A percentile compares a stretch with the other conserved stretches of the same genome.
Conservation (phyloP, 2,113 vertebrate species). For the Prolemur simus region DNA sequence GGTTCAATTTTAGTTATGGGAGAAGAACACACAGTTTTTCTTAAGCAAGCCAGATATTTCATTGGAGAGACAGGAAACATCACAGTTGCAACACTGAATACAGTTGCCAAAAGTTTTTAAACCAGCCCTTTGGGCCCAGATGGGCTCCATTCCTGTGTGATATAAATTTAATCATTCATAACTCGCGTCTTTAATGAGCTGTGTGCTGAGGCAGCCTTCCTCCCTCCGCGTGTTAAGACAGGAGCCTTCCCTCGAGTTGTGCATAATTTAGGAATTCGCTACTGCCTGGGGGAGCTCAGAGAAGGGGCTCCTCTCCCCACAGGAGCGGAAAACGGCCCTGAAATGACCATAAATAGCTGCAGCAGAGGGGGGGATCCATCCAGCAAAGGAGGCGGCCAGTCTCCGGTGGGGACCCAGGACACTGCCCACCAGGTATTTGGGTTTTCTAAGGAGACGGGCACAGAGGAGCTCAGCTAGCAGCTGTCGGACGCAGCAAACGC, state of each 20-base stretch:
- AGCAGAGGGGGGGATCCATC: background rate
- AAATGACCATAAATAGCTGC: rapidly evolving
- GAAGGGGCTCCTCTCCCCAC: background rate
- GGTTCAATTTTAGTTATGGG: background rate
- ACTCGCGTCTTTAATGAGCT: rapidly evolving
- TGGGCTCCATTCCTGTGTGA: background rate
- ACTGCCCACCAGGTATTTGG: background rate
- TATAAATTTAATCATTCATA: rapidly evolving
- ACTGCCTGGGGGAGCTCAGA: background rate
- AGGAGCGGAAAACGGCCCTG: rapidly evolving
- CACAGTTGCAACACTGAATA: background rate
- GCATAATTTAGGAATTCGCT: background rate
- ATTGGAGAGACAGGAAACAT: too few relatives aligned
- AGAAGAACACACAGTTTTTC: background rate
- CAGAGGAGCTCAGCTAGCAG: background rate
- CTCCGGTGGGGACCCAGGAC: background rate
- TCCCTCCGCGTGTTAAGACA: background rate
- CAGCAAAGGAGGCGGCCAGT: background rate
- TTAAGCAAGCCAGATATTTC: background rate
- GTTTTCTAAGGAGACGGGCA: background rate
- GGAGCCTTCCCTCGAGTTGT: rapidly evolving
- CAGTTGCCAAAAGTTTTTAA: background rate
- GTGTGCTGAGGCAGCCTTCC: background rate
- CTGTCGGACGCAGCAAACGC: background rate
- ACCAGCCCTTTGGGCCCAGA: background rate